Evolutionary conservation across 2,888 invertebrate genomes (phyloP), one percentile per base, ranked within the genome.

Genomic region (Ormyrus pomaceus): DNA sequence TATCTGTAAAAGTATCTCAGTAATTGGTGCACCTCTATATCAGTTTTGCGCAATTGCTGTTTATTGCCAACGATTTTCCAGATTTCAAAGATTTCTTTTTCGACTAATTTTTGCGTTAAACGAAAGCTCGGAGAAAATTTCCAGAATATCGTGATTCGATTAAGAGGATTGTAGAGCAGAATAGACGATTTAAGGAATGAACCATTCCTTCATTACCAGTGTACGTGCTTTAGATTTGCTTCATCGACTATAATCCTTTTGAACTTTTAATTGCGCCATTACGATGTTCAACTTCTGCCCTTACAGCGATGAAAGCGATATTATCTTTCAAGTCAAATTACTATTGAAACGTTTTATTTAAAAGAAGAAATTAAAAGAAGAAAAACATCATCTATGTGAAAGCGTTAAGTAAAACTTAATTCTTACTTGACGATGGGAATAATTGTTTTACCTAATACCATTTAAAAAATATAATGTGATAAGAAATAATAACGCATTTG

Each of bases 191-290:
- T 34, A 34, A 34, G 1, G 48, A 70, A 71, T 61, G 51, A 59
- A 7, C 10, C 34, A 8, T 7, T 8, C 72, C 53, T 72, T 72
- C 45, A 71, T 71, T 71, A 34, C 51, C 45, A n/a, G 5, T n/a
- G 50, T n/a, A 51, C 59, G 6, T 50, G 61, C 46, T 73, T 73
- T 45, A 9, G 48, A 9, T 64, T 71, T 34, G 50, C 6, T 50
- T 19, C 8, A 46, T 55, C 55, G 64, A 46, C 13, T 48, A 58
- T 74, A 58, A 64, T 74, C 65, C 56, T 56, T 74, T 58, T 64
- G 65, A 74, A 73, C 55, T 73, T 73, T 64, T 73, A 73, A 73
- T 73, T 73, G 55, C 46, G 48, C 46, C 53, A 64, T 72, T 61
- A 45, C 55, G 64, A 73, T 55, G 61, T 51, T 71, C 48, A 48